phyloP scores from a whole-genome alignment of 1,140 invertebrate genomes.

The Phthorimaea operculella region DNA sequence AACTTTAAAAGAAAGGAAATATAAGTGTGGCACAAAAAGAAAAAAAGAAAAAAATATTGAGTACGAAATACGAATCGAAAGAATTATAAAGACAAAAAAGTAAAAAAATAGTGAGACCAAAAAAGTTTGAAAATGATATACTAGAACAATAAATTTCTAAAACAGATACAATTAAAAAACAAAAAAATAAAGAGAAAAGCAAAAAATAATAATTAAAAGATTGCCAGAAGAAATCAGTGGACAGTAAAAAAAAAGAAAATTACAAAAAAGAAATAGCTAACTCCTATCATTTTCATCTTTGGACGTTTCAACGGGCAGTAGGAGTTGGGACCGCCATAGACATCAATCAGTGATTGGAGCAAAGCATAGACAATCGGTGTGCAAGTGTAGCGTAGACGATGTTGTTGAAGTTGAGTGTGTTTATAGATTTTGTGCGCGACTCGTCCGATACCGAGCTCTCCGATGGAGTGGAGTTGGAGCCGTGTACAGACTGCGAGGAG shows the following conservation, averaged over 20 bases:
- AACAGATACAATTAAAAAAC: background rate
- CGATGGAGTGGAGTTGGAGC: conserved; percentile 39
- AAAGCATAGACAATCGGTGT: background rate
- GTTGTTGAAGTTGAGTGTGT: conserved; percentile 20
- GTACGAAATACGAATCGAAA: conserved; percentile 6
- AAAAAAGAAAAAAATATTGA: conserved; percentile 1
- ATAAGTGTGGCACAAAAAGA: background rate
- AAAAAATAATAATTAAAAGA: conserved; percentile 2
- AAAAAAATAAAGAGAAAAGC: conserved; percentile 4
- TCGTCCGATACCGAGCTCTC: conserved; percentile 58
- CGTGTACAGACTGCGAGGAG: conserved; percentile 37
- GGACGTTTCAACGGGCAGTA: background rate
- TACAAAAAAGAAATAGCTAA: conserved; percentile 8
- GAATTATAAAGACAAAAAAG: conserved; percentile 2
- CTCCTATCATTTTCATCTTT: background rate
- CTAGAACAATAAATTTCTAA: no score
- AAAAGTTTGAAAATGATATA: conserved; percentile 8
- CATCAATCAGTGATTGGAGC: background rate
- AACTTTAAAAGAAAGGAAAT: no score
- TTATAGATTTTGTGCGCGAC: conserved; percentile 66
- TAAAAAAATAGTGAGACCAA: conserved; percentile 5
- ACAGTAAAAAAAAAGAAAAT: background rate
- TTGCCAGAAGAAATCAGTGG: conserved; percentile 2
- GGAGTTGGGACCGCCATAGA: background rate
- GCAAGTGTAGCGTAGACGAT: background rate